These are phyloP conservation scores for Sarcophaga rosellei DNA, from an alignment of 2,888 invertebrate species.

Conservation along the genomic window DNA sequence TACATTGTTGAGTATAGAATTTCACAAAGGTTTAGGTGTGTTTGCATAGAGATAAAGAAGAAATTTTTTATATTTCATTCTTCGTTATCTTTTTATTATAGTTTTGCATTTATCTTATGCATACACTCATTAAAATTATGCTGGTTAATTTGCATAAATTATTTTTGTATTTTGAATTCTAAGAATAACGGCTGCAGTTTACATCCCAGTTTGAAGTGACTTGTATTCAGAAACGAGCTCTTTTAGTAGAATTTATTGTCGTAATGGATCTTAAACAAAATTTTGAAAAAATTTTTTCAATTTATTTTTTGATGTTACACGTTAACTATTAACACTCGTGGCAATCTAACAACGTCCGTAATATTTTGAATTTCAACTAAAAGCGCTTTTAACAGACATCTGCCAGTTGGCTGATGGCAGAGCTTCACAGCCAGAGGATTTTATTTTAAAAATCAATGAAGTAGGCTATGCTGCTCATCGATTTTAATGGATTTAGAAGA, in stretches of 20 bases:
- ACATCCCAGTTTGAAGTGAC: no score
- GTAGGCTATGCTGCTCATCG: no score
- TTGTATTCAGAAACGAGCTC: background rate
- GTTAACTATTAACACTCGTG: no score
- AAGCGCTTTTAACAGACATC: no score
- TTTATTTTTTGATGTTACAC: no score
- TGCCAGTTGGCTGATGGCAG: no score
- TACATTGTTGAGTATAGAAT: slow-evolving; percentile 22
- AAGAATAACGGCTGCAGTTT: background rate
- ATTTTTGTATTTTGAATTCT: background rate
- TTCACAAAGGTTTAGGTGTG: background rate
- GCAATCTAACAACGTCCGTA: no score
- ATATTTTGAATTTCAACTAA: no score
- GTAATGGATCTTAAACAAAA: background rate
- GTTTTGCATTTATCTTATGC: slow-evolving; percentile 22
- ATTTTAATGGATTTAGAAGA: no score
- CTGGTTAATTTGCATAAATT: background rate
- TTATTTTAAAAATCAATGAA: no score
- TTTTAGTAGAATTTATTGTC: background rate
- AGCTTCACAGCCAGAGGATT: no score
- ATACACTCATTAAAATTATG: slow-evolving; percentile 7
- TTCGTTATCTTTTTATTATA: slow-evolving; percentile 4
- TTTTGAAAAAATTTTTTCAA: no score
- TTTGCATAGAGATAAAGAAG: slow-evolving; percentile 28
- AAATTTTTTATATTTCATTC: slow-evolving; percentile 28